A percentile compares a stretch with the other conserved stretches of the same genome.
Conservation (phyloP, 2,888 invertebrate species). For the Tetheella fluctuosa region DNA sequence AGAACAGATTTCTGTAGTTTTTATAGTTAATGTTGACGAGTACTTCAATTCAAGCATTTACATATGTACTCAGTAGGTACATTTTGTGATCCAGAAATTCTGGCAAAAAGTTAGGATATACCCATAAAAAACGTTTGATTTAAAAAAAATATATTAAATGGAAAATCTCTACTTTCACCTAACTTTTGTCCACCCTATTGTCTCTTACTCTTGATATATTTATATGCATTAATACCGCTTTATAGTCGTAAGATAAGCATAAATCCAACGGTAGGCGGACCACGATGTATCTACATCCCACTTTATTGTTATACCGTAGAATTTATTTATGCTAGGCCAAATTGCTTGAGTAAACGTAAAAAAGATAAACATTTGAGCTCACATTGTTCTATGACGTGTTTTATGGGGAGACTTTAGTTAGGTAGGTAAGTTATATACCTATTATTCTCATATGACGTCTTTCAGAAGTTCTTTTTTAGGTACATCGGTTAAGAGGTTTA, state of each 20-base stretch:
- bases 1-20: too few species aligned
- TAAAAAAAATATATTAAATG: background rate
- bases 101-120: too few species aligned
- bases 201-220: slow-evolving; percentile 68
- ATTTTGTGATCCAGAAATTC: too few species aligned
- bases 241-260: slow-evolving; percentile 73
- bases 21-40: too few species aligned
- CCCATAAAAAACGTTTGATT: too few species aligned
- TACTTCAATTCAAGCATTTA: too few species aligned
- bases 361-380: slow-evolving; percentile 42
- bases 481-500: background rate
- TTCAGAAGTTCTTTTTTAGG: too few species aligned
- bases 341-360: slow-evolving; percentile 46
- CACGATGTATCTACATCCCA: slow-evolving; percentile 62
- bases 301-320: slow-evolving; percentile 66
- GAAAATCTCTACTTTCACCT: slow-evolving; percentile 11
- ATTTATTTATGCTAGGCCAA: slow-evolving; percentile 65
- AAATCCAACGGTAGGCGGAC: slow-evolving; percentile 66
- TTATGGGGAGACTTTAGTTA: slow-evolving; percentile 25
- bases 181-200: slow-evolving; percentile 37
- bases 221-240: slow-evolving; percentile 77
- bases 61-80: too few species aligned
- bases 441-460: background rate
- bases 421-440: slow-evolving; percentile 16
- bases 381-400: slow-evolving; percentile 37